Percentiles rank a stretch among this genome's conserved stretches.
phyloP scores from a whole-genome alignment of 2,113 vertebrate species.

The Nothoprocta pentlandii region DNA sequence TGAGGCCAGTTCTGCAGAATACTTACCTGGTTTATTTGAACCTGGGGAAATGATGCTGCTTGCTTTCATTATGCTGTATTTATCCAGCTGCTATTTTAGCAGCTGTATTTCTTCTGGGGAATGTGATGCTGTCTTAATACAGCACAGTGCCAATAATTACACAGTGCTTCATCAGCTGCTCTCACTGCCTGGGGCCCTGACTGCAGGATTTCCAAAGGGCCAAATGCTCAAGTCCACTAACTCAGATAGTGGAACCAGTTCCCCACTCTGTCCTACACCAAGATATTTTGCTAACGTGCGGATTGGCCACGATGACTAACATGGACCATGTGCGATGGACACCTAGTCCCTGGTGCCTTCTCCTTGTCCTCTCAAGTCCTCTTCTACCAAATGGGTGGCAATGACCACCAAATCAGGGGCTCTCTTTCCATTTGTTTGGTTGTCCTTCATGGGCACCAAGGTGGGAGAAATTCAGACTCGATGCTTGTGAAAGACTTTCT shows the following conservation, averaged over 20 bases:
- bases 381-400: neutral
- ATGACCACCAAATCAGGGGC: neutral
- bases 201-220: neutral
- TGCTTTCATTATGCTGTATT: conserved; percentile 40
- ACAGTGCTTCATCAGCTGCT: neutral
- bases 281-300: neutral
- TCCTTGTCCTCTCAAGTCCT: neutral
- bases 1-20: conserved; percentile 16
- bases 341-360: neutral
- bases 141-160: neutral
- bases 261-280: neutral
- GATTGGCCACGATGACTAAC: neutral
- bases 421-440: neutral
- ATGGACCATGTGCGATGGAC: neutral
- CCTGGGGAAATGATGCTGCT: neutral
- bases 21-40: neutral
- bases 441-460: neutral
- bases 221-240: neutral
- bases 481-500: neutral
- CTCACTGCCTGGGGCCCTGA: neutral
- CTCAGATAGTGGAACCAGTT: neutral
- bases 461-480: neutral
- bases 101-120: conserved; percentile 49
- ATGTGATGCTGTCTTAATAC: conserved; percentile 22
- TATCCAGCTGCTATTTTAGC: conserved; percentile 43